A percentile compares a stretch with the other conserved stretches of the same genome.
Evolutionary conservation across 2,888 invertebrate species (phyloP).

Genomic region (Rotaria sp.): DNA sequence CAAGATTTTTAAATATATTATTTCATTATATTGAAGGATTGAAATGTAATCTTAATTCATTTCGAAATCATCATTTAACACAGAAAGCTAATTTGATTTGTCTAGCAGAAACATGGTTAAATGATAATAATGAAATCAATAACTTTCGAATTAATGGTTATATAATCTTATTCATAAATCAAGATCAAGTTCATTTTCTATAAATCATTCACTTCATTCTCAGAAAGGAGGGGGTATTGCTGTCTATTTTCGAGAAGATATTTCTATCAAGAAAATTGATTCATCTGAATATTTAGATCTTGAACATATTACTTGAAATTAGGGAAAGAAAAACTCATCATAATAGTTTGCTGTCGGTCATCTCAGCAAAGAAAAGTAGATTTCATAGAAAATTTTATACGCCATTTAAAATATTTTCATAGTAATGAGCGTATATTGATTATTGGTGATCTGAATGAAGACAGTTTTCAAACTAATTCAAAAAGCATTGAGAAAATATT

Average conservation of each 20-base stretch:
- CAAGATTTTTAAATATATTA: not conserved
- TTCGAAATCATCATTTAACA: not conserved
- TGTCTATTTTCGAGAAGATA: not conserved
- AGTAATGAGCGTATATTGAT: not conserved
- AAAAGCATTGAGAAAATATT: not conserved
- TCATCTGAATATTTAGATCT: not conserved
- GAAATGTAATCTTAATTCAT: not conserved
- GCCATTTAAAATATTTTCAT: not conserved
- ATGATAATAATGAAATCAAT: not conserved
- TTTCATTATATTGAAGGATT: not conserved
- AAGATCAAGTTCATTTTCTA: not conserved
- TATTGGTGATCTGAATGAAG: not conserved
- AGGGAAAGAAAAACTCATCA: not conserved
- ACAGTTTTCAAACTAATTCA: not conserved
- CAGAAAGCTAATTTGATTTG: not conserved
- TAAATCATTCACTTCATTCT: not conserved
- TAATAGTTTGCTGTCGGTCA: not conserved
- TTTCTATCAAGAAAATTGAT: not conserved
- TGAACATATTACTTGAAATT: not conserved
- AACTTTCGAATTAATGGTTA: not conserved
- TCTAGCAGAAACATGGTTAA: not conserved
- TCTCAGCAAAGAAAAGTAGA: not conserved
- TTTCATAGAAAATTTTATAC: not conserved
- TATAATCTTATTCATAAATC: not conserved
- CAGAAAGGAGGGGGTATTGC: not conserved